phyloP scores from a whole-genome alignment of 2,113 vertebrate genomes.

The Phalacrocorax aristotelis region DNA sequence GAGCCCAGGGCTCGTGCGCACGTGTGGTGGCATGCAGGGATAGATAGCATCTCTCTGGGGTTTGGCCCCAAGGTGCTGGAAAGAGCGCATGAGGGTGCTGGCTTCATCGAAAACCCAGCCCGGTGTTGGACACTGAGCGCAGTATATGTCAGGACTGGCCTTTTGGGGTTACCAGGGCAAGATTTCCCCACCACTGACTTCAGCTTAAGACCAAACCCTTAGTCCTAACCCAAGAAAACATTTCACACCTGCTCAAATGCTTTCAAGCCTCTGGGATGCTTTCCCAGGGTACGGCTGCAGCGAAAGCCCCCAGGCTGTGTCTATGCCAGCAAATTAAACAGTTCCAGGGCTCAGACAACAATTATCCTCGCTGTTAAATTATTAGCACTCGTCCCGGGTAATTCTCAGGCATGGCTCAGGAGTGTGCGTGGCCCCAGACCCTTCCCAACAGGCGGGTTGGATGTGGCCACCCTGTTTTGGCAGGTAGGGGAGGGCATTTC shows the following conservation, averaged over 20 bases:
- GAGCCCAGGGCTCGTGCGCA: neutral
- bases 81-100: neutral
- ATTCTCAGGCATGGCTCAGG: neutral
- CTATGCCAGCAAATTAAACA: constrained; percentile 17
- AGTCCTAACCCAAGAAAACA: neutral
- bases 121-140: neutral
- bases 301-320: neutral
- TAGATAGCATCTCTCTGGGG: neutral
- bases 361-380: neutral
- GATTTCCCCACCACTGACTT: neutral
- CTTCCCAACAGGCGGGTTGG: neutral
- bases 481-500: neutral
- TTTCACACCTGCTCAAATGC: neutral
- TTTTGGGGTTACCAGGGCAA: neutral
- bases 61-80: neutral
- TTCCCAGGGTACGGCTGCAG: neutral
- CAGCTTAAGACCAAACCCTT: neutral
- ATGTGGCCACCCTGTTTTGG: neutral
- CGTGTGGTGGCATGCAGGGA: neutral
- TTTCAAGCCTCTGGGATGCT: neutral
- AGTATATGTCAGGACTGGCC: neutral
- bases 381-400: neutral
- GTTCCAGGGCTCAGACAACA: constrained; percentile 19
- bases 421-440: neutral
- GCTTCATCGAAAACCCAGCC: neutral